phyloP scores from a whole-genome alignment of 92 coral and sea anemone species.

The Palythoa caribaeorum region DNA sequence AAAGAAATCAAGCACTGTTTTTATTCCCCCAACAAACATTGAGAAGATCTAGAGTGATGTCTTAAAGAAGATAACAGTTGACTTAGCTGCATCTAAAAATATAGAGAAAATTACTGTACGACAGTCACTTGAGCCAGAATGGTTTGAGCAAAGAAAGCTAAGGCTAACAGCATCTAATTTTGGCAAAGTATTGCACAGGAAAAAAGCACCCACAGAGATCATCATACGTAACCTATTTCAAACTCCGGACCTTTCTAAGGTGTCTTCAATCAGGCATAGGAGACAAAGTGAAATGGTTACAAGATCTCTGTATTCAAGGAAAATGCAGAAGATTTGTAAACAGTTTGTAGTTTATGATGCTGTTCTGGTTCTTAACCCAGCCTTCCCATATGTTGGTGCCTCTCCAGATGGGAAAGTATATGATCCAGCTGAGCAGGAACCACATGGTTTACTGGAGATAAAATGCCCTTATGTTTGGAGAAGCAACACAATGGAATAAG shows the following conservation, averaged over 20 bases:
- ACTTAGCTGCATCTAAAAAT: not conserved
- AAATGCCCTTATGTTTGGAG: slow-evolving; percentile 6
- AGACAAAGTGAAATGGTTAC: slow-evolving; percentile 34
- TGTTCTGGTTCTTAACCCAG: slow-evolving; percentile 24
- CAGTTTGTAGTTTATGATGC: slow-evolving; percentile 29
- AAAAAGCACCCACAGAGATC: slow-evolving; percentile 39
- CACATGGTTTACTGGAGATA: slow-evolving; percentile 28
- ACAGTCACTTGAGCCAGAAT: slow-evolving; percentile 49
- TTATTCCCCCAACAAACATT: slow-evolving; percentile 16
- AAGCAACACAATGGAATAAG: slow-evolving; percentile 1
- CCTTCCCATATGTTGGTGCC: not conserved
- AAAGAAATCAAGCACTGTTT: slow-evolving; percentile 13
- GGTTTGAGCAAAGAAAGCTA: slow-evolving; percentile 30
- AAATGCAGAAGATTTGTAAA: slow-evolving; percentile 52
- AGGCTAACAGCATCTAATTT: slow-evolving; percentile 57
- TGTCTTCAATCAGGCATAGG: slow-evolving; percentile 42
- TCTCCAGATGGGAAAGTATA: slow-evolving; percentile 6
- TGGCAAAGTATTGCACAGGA: slow-evolving; percentile 33
- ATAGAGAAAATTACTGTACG: slow-evolving; percentile 40
- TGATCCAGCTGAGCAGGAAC: not conserved
- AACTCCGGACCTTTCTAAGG: slow-evolving; percentile 50
- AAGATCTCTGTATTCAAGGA: slow-evolving; percentile 31
- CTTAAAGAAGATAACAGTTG: slow-evolving; percentile 2
- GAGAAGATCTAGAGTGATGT: not conserved
- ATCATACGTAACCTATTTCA: slow-evolving; percentile 38